Conservation (phyloP, 2,888 invertebrate species). For the Pollenia amentaria region DNA sequence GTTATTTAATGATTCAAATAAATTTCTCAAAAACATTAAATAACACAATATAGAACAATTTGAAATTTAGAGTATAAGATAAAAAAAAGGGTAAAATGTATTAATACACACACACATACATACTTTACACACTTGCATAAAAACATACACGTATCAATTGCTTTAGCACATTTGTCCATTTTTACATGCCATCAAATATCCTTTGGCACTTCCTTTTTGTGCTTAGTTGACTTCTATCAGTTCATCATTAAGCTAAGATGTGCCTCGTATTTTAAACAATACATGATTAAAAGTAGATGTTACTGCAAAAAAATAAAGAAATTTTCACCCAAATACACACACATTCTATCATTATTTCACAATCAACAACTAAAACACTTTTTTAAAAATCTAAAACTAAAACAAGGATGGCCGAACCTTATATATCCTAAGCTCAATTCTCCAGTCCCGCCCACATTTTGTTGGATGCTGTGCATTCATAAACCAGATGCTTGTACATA, state of each 20-base stretch:
- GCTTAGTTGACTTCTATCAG: slow-evolving; percentile 44
- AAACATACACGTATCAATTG: background rate
- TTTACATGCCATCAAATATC: slow-evolving; percentile 53
- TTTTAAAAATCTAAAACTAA: background rate
- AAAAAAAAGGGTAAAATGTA: no score
- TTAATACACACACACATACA: no score
- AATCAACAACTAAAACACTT: background rate
- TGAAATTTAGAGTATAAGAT: no score
- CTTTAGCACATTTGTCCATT: slow-evolving; percentile 39
- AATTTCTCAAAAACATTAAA: no score
- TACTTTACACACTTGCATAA: no score
- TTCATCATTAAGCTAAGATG: slow-evolving; percentile 56
- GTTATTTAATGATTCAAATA: no score
- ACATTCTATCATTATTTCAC: background rate
- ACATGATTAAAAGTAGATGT: slow-evolving; percentile 40
- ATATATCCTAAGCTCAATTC: no score
- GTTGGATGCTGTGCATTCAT: no score
- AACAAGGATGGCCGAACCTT: no score
- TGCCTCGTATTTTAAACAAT: slow-evolving; percentile 54
- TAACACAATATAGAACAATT: no score
- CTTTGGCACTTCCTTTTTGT: slow-evolving; percentile 53
- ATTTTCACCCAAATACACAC: background rate
- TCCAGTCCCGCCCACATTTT: no score
- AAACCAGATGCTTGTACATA: no score
- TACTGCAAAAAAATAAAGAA: slow-evolving; percentile 1